Percentiles rank a stretch among this genome's conserved stretches.
These are phyloP conservation scores for Belonocnema kinseyi DNA, from an alignment of 1,140 invertebrate species.

Conservation along the genomic window DNA sequence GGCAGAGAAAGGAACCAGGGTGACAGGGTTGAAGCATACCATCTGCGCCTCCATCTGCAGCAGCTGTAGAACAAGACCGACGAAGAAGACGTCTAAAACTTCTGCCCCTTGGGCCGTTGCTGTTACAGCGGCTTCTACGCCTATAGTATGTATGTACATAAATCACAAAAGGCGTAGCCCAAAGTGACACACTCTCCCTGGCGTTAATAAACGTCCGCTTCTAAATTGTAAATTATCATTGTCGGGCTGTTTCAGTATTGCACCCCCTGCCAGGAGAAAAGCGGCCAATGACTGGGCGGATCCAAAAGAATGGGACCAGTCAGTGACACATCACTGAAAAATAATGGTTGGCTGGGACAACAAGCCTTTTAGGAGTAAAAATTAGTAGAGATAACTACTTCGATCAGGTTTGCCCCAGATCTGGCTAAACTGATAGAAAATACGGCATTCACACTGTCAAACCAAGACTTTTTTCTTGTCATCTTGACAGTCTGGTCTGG, in stretches of 20 bases:
- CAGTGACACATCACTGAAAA: background rate
- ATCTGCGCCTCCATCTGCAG: constrained; percentile 65
- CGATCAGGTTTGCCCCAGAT: too few species aligned
- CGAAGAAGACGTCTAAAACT: constrained; percentile 56
- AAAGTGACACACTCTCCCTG: constrained; percentile 58
- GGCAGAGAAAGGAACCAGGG: constrained; percentile 37
- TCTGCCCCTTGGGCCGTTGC: constrained; percentile 43
- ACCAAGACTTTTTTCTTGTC: too few species aligned
- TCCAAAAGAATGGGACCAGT: constrained; percentile 32
- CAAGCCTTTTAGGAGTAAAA: too few species aligned
- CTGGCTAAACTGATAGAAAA: too few species aligned
- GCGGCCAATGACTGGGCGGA: constrained; percentile 22
- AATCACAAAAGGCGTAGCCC: constrained; percentile 61
- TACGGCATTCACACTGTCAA: too few species aligned
- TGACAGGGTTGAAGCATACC: constrained; percentile 49
- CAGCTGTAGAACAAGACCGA: constrained; percentile 57
- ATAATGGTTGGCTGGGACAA: too few species aligned
- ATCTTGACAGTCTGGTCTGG: too few species aligned
- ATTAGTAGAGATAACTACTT: too few species aligned
- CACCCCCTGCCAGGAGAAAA: constrained; percentile 24
- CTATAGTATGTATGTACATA: constrained; percentile 47
- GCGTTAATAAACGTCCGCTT: constrained; percentile 61
- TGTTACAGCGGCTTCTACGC: constrained; percentile 40
- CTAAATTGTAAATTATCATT: constrained; percentile 58
- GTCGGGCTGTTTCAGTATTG: background rate